Evolutionary conservation across 1,140 invertebrate genomes (phyloP).

Genomic region (Drosophila hydei): DNA sequence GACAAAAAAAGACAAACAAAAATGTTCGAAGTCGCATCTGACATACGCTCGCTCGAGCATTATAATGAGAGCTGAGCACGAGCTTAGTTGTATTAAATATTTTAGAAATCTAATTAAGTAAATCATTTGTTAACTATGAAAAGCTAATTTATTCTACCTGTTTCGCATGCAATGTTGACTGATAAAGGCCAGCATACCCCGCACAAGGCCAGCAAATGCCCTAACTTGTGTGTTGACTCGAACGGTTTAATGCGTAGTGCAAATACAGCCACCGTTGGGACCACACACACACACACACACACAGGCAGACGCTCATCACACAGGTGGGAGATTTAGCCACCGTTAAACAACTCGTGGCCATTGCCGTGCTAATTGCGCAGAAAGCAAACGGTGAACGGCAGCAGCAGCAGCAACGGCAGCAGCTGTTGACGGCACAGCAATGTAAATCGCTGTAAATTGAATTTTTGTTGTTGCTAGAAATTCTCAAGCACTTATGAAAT

Average conservation of each 20-base stretch:
- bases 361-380: slow-evolving; percentile 71
- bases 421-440: slow-evolving; percentile 33
- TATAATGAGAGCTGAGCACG: no score
- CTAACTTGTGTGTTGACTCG: slow-evolving; percentile 44
- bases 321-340: slow-evolving; percentile 52
- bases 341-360: slow-evolving; percentile 58
- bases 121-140: no score
- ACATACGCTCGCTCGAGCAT: no score
- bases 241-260: slow-evolving; percentile 63
- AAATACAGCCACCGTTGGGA: slow-evolving; percentile 62
- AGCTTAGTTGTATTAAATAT: not conserved
- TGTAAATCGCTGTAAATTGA: slow-evolving; percentile 46
- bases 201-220: slow-evolving; percentile 4
- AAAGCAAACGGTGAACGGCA: slow-evolving; percentile 52
- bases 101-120: not conserved
- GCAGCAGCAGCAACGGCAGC: slow-evolving; percentile 25
- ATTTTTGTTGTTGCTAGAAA: slow-evolving; percentile 52
- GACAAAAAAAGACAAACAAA: slow-evolving; percentile 15
- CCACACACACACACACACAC: slow-evolving; percentile 47
- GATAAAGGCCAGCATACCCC: not conserved
- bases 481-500: slow-evolving; percentile 69
- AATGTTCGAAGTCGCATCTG: slow-evolving; percentile 13
- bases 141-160: not conserved
- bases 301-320: not conserved
- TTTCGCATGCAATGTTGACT: not conserved